Evolutionary conservation across 2,797 vertebrate genomes (phyloP).

Genomic region (Leuciscus waleckii): DNA sequence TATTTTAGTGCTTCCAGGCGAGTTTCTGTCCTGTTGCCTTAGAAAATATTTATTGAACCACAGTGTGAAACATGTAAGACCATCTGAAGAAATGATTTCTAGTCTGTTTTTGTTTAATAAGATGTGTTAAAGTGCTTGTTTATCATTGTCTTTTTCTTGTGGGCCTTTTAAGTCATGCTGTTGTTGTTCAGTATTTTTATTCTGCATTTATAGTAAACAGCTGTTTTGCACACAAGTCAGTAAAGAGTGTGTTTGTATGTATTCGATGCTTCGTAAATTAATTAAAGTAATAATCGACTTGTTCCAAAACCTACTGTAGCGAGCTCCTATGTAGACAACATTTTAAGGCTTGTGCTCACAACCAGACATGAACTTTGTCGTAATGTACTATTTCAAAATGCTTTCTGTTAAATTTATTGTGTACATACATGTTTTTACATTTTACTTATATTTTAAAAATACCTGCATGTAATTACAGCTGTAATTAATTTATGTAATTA

Average conservation of each 20-base stretch:
- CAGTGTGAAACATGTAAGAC: neutral
- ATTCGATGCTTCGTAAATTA: neutral
- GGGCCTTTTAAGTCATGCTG: neutral
- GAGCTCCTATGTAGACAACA: neutral
- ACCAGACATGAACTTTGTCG: neutral
- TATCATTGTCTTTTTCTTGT: neutral
- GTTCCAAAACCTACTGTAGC: neutral
- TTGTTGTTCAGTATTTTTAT: slow-evolving; percentile 4
- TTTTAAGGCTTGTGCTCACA: neutral
- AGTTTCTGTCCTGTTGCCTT: neutral
- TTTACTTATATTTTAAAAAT: too few species aligned
- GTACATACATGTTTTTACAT: too few species aligned
- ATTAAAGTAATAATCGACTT: neutral
- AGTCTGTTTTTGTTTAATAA: neutral
- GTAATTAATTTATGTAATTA: too few species aligned
- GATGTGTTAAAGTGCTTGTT: neutral
- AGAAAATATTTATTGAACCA: slow-evolving; percentile 6
- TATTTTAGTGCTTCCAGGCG: neutral
- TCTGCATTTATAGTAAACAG: neutral
- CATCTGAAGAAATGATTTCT: neutral
- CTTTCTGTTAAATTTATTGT: neutral
- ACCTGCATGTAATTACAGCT: too few species aligned
- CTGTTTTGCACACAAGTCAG: neutral
- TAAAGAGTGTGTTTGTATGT: neutral
- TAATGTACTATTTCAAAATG: neutral